These are phyloP conservation scores for Leucoraja ocellata DNA, from an alignment of 2,797 vertebrate genomes.

Conservation along the genomic window DNA sequence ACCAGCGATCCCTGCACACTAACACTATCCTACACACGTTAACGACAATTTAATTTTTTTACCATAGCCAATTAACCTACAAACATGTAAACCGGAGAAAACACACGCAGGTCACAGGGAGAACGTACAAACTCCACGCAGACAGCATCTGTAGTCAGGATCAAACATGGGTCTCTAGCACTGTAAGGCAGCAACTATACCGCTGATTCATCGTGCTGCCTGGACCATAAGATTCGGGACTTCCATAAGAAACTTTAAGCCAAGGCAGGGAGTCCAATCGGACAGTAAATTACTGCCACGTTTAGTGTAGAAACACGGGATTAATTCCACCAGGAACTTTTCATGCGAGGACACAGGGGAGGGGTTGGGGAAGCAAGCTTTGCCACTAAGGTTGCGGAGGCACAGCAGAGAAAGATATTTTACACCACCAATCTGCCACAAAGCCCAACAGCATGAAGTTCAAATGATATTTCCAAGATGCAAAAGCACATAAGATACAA, in stretches of 20 bases:
- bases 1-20: no score
- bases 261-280: background rate
- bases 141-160: no score
- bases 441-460: slow-evolving; percentile 7
- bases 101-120: no score
- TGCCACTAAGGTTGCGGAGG: background rate
- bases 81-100: no score
- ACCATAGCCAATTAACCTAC: no score
- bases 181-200: no score
- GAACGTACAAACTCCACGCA: no score
- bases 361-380: background rate
- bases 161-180: no score
- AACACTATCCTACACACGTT: no score
- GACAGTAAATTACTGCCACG: background rate
- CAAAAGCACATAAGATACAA: background rate
- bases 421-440: background rate
- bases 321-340: background rate
- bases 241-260: background rate
- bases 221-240: background rate
- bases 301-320: background rate
- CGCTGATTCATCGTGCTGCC: no score
- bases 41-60: no score
- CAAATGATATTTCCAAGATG: background rate
- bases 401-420: background rate
- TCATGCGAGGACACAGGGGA: background rate